Percentiles rank a stretch among this genome's conserved stretches.
Conservation (phyloP, 2,113 vertebrate genomes). For the Tauraco erythrolophus region DNA sequence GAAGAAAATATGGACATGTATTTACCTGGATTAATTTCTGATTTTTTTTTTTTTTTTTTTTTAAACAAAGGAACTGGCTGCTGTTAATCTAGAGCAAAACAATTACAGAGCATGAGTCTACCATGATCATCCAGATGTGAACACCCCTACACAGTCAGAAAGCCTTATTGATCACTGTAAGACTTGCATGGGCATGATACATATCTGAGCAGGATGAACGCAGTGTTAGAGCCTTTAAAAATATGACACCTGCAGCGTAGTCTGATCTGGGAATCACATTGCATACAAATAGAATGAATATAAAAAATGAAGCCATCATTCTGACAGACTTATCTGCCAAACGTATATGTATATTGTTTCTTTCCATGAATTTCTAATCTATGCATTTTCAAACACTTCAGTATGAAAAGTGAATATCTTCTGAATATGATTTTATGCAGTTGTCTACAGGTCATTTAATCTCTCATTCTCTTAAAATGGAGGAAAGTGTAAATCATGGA, state of each 20-base stretch:
- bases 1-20: neutral
- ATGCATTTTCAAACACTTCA: neutral
- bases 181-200: neutral
- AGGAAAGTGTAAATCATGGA: neutral
- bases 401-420: constrained; percentile 10
- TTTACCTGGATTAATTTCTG: neutral
- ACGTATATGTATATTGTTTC: neutral
- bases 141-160: neutral
- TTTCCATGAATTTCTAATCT: constrained; percentile 5
- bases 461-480: constrained; percentile 2
- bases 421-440: constrained; percentile 7
- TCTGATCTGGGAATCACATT: neutral
- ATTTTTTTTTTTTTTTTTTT: neutral
- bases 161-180: neutral
- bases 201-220: neutral
- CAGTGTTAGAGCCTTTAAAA: neutral
- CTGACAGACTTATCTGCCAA: neutral
- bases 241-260: neutral
- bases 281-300: neutral
- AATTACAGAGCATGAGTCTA: neutral
- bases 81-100: neutral
- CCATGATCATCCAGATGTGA: neutral
- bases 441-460: constrained; percentile 54
- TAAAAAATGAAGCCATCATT: neutral
- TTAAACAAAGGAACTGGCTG: neutral